Evolutionary conservation across 2,888 invertebrate species (phyloP), one percentile per base, ranked within the genome.

Genomic region (Drosophila longiperda): DNA sequence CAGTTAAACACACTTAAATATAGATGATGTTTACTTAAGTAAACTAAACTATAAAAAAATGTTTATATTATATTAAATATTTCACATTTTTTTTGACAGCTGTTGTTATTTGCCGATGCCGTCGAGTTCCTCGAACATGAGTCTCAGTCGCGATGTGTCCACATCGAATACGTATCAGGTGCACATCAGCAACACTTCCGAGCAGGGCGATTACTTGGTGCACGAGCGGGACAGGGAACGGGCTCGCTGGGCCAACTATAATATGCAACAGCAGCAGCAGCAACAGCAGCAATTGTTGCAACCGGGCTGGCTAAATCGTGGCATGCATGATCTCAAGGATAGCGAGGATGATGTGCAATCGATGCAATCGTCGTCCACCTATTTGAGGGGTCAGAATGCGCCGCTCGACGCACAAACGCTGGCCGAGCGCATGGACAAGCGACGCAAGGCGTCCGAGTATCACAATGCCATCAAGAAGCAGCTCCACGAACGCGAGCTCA

Each of bases 391-490:
- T 11, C 98, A 98, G 93, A 98, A 98, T 93, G 95, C 96, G 20
- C 97, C 96, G 0, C 92, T 98, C 65, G 98, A 98, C 91, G 96
- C 97, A 2, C 95, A 95, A 78, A 95, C 97, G 62, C 94, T 96
- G 82, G 96, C 96, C 11, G 97, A 98, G 92, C 94, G 97, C 78
- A 97, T 98, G 93, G 94, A 95, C 69, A 96, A 96, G 92, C 95
- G 97, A 33, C 95, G 97, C 75, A 96, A 96, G 92, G 98, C 98
- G 0, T 92, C 97, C 73, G 97, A 97, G 91, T 95, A 98, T 80
- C 98, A 98, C 93, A 96, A 96, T 72, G 97, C 97, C 17, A 97
- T 98, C 83, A 95, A 96, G 82, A 95, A 96, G 90, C 98, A 98
- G 92, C 94, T 98, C 61, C 96, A 97, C 91, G 98, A 98, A 90